Percentiles rank a stretch among this genome's conserved stretches.
These are phyloP conservation scores for Drosophila ironensis DNA, from an alignment of 1,140 invertebrate genomes.

Conservation along the genomic window DNA sequence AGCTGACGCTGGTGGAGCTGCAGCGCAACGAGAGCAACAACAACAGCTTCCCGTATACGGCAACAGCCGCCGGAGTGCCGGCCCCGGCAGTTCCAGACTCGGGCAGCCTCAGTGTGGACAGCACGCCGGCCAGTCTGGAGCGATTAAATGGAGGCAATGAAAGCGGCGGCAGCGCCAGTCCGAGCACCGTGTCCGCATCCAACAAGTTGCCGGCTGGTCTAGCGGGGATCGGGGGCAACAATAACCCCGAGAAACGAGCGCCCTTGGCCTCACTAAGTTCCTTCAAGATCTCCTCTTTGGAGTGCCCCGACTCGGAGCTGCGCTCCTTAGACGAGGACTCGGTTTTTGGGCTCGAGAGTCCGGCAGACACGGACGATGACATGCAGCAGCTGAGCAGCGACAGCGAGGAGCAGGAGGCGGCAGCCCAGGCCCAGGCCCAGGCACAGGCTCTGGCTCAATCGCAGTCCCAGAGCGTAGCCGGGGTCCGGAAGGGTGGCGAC, in stretches of 20 bases:
- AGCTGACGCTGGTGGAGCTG: slow-evolving; percentile 69
- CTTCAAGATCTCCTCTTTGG: slow-evolving; percentile 86
- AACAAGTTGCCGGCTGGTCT: slow-evolving; percentile 53
- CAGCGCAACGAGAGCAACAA: slow-evolving; percentile 66
- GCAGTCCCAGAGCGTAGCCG: slow-evolving; percentile 3
- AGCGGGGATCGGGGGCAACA: slow-evolving; percentile 25
- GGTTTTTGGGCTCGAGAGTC: slow-evolving; percentile 85
- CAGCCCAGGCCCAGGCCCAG: not conserved
- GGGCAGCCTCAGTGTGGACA: slow-evolving; percentile 76
- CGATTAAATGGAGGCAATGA: slow-evolving; percentile 50
- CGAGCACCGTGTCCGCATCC: slow-evolving; percentile 49
- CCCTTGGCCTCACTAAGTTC: slow-evolving; percentile 91
- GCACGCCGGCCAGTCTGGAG: slow-evolving; percentile 69
- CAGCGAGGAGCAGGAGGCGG: slow-evolving; percentile 84
- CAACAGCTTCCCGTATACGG: slow-evolving; percentile 61
- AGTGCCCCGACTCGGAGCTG: slow-evolving; percentile 86
- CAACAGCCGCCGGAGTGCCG: slow-evolving; percentile 41
- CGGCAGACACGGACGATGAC: slow-evolving; percentile 88
- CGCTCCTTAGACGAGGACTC: slow-evolving; percentile 88
- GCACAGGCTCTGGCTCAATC: not conserved
- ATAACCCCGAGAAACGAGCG: slow-evolving; percentile 83
- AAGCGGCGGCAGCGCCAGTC: slow-evolving; percentile 53
- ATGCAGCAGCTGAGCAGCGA: slow-evolving; percentile 91
- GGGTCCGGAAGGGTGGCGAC: slow-evolving; percentile 3
- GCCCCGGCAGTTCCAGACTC: slow-evolving; percentile 57